Base-by-base conservation (phyloP, 2,797 vertebrate species). In the Petrocephalus sullivani region DNA sequence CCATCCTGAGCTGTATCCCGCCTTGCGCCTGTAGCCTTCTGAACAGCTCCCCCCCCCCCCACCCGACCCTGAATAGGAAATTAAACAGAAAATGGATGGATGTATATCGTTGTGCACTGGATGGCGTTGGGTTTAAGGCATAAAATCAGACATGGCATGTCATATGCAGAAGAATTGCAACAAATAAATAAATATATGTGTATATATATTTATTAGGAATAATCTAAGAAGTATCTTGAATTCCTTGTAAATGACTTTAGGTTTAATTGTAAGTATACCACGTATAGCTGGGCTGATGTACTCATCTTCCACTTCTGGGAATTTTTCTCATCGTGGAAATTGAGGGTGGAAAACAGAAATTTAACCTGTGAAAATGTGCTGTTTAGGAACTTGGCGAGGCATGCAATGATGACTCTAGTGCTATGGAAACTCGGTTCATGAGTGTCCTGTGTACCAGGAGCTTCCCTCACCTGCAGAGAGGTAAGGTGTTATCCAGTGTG, bases 381-480 rank as follows among this genome's bases (percentile, higher is more conserved):
- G 4, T 84, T 6, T 92, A 99, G 98, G 97, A 97, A 92, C 95
- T 99, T 23, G 96, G 97, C 0, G 95, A 98, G 0, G 96, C 96
- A 0, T 95, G 96, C 90, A 96, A 97, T 3, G 97, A 96, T 0
- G 97, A 99, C 5, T 97, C 97, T 0, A 96, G 95, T 14, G 98
- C 98, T 85, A 94, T 98, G 94, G 97, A 97, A 91, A 98, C 97
- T 0, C 97, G 96, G 57, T 99, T 99, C 92, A 97, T 98, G 97
- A 98, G 95, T 71, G 95, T 99, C 91, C 95, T 99, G 92, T 99
- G 98, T 90, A 98, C 97, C 1, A 96, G 97, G 89, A 99, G 98
- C 94, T 98, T 98, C 90, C 94, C 96, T 0, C 98, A 99, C 91
- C 97, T 99, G 14, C 94, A 97, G 90, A 97, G 92, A 97, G 98